Percentiles rank a stretch among this genome's conserved stretches.
Conservation (phyloP, 2,888 invertebrate species). For the Hydroisotoma schaefferi region DNA sequence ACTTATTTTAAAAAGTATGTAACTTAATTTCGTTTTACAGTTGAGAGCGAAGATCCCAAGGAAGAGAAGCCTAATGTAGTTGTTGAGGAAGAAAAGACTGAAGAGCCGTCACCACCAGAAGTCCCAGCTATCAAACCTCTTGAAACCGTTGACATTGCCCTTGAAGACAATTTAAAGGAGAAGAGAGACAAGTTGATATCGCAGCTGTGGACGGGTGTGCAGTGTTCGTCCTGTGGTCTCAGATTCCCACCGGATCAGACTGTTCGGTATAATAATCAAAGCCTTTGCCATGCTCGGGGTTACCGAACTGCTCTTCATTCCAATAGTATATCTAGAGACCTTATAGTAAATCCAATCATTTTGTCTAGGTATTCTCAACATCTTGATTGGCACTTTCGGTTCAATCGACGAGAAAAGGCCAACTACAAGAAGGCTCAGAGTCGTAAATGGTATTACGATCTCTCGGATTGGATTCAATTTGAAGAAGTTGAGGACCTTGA, state of each 20-base stretch:
- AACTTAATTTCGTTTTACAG: neutral
- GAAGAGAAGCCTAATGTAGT: slow-evolving; percentile 40
- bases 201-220: slow-evolving; percentile 79
- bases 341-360: neutral
- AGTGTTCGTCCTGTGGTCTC: slow-evolving; percentile 93
- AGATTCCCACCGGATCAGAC: slow-evolving; percentile 87
- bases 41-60: slow-evolving; percentile 15
- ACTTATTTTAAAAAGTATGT: neutral
- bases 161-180: slow-evolving; percentile 43
- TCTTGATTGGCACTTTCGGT: slow-evolving; percentile 97
- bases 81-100: slow-evolving; percentile 10
- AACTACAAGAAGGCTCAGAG: slow-evolving; percentile 77
- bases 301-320: neutral
- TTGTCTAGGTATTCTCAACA: slow-evolving; percentile 79
- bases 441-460: slow-evolving; percentile 84
- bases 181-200: slow-evolving; percentile 38
- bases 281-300: too few relatives aligned
- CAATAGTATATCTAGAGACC: neutral
- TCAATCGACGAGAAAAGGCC: slow-evolving; percentile 83
- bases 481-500: slow-evolving; percentile 90
- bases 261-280: slow-evolving; percentile 67
- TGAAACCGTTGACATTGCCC: slow-evolving; percentile 40
- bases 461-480: slow-evolving; percentile 88
- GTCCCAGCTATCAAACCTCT: slow-evolving; percentile 36
- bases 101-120: neutral